Evolutionary conservation across 2,113 vertebrate species (phyloP), one percentile per base, ranked within the genome.

Genomic region (Tringa solitaria): DNA sequence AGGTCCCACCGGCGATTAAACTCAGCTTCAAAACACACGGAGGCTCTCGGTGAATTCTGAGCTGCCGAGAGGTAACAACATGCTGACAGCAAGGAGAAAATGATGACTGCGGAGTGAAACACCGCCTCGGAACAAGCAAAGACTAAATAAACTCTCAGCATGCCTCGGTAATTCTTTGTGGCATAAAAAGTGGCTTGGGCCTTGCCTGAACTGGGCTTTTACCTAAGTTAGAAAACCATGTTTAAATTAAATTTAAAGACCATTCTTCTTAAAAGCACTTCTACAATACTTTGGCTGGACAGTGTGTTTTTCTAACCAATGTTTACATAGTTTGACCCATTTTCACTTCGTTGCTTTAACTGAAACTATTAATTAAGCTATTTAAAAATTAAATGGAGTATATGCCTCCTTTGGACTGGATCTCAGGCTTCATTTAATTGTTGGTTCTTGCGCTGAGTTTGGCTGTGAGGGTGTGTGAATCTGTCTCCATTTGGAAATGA

Each of bases 261-360:
- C 14, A 41, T 82, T 92, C 93, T 85, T 90, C 90, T 96, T 85
- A 82, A 91, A 92, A 94, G 92, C 84, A 39, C 50, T 87, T 89
- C 77, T 89, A 78, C 81, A 76, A 53, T 43, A 67, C 67, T 79
- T 96, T 96, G 91, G 92, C 96, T 94, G 95, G 94, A 96, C 95
- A 91, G 48, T 80, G 87, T 95, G 70, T 94, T 97, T 95, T 96
- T 78, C 89, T 95, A 95, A 95, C 94, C 54, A 10, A 67, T 96
- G 96, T 96, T 97, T 95, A 96, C 89, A 96, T 87, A 95, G 94
- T 96, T 96, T 96, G 92, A 95, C 95, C 95, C 94, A 97, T 95
- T 95, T 96, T 94, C 77, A 94, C 91, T 94, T 94, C 87, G 92
- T 72, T 87, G 48, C 80, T 97, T 85, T 69, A 96, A 79, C 84